Conservation (phyloP, 2,888 invertebrate species). For the Cataglyphis rosenhaueri region DNA sequence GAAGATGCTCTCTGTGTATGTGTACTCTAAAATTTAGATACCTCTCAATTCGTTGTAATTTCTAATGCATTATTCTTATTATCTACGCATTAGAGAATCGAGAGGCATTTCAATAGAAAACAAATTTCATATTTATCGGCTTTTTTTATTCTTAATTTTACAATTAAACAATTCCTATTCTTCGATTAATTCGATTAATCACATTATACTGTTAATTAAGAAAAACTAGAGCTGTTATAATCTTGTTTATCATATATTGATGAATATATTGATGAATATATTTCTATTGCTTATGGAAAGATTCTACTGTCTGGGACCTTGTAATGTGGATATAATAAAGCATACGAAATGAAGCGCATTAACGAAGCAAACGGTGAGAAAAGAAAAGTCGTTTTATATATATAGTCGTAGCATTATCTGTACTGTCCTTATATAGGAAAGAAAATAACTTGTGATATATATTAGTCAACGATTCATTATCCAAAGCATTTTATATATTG, state of each 20-base stretch:
- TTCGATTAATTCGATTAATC: conserved; percentile 4
- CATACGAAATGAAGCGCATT: conserved; percentile 37
- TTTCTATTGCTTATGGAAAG: conserved; percentile 36
- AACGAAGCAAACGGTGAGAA: conserved; percentile 48
- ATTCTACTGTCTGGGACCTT: conserved; percentile 57
- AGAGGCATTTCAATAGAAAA: not conserved
- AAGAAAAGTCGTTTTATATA: conserved; percentile 38
- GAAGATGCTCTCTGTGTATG: conserved; percentile 2
- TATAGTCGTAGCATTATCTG: conserved; percentile 56
- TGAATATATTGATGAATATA: conserved; percentile 31
- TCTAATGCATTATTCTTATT: conserved; percentile 12
- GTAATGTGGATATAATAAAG: conserved; percentile 50
- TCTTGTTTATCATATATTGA: conserved; percentile 41
- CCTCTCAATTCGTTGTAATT: not conserved
- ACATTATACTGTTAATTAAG: not conserved
- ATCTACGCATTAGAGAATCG: not conserved
- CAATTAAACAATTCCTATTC: not conserved
- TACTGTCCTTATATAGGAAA: conserved; percentile 55
- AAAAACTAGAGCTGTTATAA: conserved; percentile 19
- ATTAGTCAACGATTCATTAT: conserved; percentile 63
- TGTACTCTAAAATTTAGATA: conserved; percentile 25
- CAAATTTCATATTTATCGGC: not conserved
- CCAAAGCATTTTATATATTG: conserved; percentile 63
- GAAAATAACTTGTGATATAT: conserved; percentile 68
- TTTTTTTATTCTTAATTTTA: not conserved